These are phyloP conservation scores for Pachypeltis micranthus DNA, from an alignment of 1,140 invertebrate species.

Conservation along the genomic window DNA sequence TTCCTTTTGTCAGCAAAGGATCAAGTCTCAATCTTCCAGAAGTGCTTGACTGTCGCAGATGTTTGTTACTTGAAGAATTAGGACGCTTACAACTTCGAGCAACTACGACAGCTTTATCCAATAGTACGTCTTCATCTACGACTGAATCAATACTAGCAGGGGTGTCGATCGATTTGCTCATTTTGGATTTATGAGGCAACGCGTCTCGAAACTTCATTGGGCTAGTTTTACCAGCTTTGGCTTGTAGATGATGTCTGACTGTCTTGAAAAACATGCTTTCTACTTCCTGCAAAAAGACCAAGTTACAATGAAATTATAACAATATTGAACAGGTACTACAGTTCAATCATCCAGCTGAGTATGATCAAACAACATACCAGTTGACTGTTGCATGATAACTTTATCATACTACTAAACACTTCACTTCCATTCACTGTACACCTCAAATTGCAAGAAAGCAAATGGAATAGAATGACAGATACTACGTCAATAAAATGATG, in stretches of 20 bases:
- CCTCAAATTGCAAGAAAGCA: no score
- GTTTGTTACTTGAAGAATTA: conserved; percentile 1
- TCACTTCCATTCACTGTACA: no score
- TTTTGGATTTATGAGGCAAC: conserved; percentile 1
- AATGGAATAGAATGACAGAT: no score
- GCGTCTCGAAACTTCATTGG: background rate
- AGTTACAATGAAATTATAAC: no score
- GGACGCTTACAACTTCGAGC: conserved; percentile 1
- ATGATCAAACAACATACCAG: no score
- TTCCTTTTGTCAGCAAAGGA: background rate
- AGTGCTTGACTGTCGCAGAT: background rate
- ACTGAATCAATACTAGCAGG: conserved; percentile 11
- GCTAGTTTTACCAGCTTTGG: conserved; percentile 11
- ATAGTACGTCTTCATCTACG: conserved; percentile 12
- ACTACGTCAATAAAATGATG: no score
- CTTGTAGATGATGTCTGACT: conserved; percentile 15
- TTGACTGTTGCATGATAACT: no score
- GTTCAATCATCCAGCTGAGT: no score
- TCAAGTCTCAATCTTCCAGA: conserved; percentile 15
- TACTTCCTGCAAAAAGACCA: conserved; percentile 19
- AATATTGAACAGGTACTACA: no score
- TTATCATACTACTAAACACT: no score
- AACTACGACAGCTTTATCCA: conserved; percentile 15
- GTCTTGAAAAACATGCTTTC: conserved; percentile 21
- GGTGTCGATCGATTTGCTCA: conserved; percentile 9